Conservation (phyloP, 2,888 invertebrate genomes). For the Amphipoea oculea region DNA sequence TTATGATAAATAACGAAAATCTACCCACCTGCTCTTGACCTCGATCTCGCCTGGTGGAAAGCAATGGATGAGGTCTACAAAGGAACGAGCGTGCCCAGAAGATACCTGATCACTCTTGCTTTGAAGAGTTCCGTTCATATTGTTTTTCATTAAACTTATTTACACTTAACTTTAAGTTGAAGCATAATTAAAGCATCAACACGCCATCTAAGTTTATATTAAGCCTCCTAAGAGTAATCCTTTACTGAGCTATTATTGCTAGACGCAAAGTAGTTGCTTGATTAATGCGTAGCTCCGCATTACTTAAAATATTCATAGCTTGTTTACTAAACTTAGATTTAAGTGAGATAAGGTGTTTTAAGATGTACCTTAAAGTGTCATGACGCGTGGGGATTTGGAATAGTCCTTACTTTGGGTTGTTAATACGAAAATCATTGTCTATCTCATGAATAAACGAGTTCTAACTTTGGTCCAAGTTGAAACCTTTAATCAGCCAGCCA, state of each 20-base stretch:
- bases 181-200: not conserved
- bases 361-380: not conserved
- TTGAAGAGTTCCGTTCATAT: not conserved
- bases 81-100: not conserved
- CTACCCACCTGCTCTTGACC: too few relatives aligned
- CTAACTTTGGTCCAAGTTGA: not conserved
- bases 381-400: not conserved
- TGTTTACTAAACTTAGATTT: slow-evolving; percentile 17
- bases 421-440: not conserved
- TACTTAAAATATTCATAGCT: slow-evolving; percentile 33
- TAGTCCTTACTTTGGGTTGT: not conserved
- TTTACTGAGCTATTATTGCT: slow-evolving; percentile 17
- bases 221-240: not conserved
- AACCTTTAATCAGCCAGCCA: not conserved
- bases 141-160: not conserved
- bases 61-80: too few relatives aligned
- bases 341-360: not conserved
- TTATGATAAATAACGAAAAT: too few relatives aligned
- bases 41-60: not conserved
- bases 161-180: not conserved
- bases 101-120: not conserved
- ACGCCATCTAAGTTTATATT: slow-evolving; percentile 3
- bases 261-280: not conserved
- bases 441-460: not conserved
- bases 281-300: slow-evolving; percentile 17